Percentiles rank a stretch among this genome's conserved stretches.
Conservation (phyloP, 2,797 vertebrate genomes). For the Telmatherina bonti region DNA sequence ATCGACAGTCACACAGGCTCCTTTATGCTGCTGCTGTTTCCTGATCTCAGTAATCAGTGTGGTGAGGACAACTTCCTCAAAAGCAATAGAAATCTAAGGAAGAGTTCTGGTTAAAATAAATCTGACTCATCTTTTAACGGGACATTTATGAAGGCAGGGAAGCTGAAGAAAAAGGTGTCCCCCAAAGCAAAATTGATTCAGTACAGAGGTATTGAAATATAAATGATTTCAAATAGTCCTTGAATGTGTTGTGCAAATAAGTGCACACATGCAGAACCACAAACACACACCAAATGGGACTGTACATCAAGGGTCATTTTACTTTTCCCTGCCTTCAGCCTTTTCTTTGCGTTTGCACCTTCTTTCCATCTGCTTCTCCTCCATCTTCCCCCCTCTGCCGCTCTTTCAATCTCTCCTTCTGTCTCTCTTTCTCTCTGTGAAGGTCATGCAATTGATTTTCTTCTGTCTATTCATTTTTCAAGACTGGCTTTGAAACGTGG, state of each 20-base stretch:
- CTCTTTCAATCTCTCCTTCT: constrained; percentile 63
- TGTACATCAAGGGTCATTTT: constrained; percentile 77
- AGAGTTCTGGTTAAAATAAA: constrained; percentile 20
- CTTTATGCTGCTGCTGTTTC: constrained; percentile 4
- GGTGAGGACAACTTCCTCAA: constrained; percentile 3
- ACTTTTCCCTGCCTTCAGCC: constrained; percentile 72
- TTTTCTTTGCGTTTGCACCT: constrained; percentile 70
- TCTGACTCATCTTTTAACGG: constrained; percentile 16
- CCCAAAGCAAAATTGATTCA: constrained; percentile 53
- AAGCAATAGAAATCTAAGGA: constrained; percentile 11
- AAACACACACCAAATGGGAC: constrained; percentile 61
- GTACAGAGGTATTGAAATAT: constrained; percentile 62
- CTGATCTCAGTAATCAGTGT: constrained; percentile 17
- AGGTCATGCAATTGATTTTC: constrained; percentile 92
- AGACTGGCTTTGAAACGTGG: constrained; percentile 90
- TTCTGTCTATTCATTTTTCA: constrained; percentile 91
- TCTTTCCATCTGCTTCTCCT: constrained; percentile 72
- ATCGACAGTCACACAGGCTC: neutral
- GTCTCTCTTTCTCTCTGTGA: constrained; percentile 82
- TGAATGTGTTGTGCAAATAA: constrained; percentile 49
- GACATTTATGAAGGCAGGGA: constrained; percentile 29
- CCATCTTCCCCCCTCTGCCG: constrained; percentile 46
- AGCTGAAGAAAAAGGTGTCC: constrained; percentile 21
- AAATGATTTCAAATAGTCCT: constrained; percentile 66
- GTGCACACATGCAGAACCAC: constrained; percentile 28